Conservation (phyloP, 2,797 vertebrate species). For the Amblyopsis hoosieri region DNA sequence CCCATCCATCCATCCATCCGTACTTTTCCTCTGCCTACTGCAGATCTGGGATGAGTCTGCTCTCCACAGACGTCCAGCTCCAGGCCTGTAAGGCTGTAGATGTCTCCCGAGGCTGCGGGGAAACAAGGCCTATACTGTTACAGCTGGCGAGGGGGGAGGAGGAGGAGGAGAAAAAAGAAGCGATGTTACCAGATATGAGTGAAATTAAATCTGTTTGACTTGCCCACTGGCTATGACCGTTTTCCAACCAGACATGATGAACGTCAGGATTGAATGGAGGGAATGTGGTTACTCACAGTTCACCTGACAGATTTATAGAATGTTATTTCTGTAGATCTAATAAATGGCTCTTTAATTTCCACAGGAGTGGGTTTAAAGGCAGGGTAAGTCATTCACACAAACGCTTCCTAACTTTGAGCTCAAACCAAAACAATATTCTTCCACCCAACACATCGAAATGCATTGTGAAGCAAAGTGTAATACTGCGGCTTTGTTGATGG, state of each 20-base stretch:
- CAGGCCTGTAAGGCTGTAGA: constrained; percentile 58
- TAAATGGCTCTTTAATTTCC: constrained; percentile 55
- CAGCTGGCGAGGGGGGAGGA: constrained; percentile 57
- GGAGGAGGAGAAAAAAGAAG: constrained; percentile 70
- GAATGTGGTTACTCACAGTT: constrained; percentile 65
- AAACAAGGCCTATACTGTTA: constrained; percentile 79
- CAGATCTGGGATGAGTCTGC: constrained; percentile 52
- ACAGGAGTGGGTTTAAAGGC: constrained; percentile 14
- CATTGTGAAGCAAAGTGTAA: too few relatives aligned
- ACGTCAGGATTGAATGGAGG: constrained; percentile 64
- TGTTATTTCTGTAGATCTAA: constrained; percentile 51
- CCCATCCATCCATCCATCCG: constrained; percentile 31
- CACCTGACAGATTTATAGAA: constrained; percentile 66
- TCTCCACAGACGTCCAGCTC: constrained; percentile 68
- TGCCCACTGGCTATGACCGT: constrained; percentile 70
- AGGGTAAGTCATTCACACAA: too few relatives aligned
- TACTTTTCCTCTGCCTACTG: constrained; percentile 37
- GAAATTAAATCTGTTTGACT: constrained; percentile 83
- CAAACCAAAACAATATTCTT: too few relatives aligned
- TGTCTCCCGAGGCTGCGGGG: constrained; percentile 69
- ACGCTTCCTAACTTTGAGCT: too few relatives aligned
- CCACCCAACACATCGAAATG: too few relatives aligned
- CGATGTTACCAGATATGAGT: constrained; percentile 79
- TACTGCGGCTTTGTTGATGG: too few relatives aligned
- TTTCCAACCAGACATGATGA: constrained; percentile 57